Conservation (phyloP, 2,113 vertebrate genomes). For the Scartelaos histophorus region DNA sequence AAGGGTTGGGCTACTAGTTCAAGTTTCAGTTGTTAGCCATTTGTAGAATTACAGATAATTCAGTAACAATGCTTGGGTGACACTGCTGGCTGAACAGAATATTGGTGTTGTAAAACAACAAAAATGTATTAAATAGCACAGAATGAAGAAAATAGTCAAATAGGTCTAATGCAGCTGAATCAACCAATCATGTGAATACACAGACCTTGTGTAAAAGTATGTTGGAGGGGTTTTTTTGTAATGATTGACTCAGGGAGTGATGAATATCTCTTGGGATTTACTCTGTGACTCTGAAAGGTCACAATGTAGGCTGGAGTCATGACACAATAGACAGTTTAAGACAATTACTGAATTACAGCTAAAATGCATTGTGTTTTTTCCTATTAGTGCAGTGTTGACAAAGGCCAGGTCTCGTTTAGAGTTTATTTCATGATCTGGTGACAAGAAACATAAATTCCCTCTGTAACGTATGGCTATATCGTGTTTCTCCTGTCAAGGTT, state of each 20-base stretch:
- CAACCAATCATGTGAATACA: neutral
- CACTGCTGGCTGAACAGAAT: neutral
- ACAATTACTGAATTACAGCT: neutral
- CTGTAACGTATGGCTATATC: neutral
- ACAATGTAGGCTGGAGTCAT: neutral
- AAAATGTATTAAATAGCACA: neutral
- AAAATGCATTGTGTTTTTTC: neutral
- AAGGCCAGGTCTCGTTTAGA: neutral
- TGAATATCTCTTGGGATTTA: neutral
- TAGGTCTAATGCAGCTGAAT: neutral
- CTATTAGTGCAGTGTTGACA: neutral
- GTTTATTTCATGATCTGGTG: neutral
- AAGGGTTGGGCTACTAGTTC: neutral
- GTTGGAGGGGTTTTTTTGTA: neutral
- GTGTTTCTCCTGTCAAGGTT: neutral
- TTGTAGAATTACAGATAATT: neutral
- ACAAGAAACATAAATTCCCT: neutral
- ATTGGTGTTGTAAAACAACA: no score
- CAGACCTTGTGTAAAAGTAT: neutral
- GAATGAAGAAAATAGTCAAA: neutral
- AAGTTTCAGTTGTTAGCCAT: neutral
- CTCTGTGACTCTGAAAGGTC: constrained; percentile 1
- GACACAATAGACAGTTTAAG: neutral
- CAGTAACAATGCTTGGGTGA: no score
- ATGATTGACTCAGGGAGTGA: neutral